Evolutionary conservation across 1,140 invertebrate genomes (phyloP).

Genomic region (Lethrus apterus): DNA sequence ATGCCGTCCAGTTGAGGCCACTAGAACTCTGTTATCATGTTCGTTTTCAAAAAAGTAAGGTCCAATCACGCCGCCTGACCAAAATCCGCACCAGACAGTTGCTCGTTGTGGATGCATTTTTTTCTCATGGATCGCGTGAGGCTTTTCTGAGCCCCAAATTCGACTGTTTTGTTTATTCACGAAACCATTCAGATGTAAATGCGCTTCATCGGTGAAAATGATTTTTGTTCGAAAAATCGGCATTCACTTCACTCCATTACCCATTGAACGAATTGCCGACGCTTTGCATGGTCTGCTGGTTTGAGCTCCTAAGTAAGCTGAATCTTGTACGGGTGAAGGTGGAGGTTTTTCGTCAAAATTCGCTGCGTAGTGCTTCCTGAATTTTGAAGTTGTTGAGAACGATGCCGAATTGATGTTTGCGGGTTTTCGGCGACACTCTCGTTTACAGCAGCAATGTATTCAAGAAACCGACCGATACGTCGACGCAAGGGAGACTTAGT

Average conservation of each 20-base stretch:
- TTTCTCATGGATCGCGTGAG: slow-evolving; percentile 29
- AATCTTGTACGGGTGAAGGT: slow-evolving; percentile 23
- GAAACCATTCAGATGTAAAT: slow-evolving; percentile 36
- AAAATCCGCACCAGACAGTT: too few species aligned
- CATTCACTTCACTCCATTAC: slow-evolving; percentile 12
- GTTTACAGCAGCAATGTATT: slow-evolving; percentile 4
- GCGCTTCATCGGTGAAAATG: slow-evolving; percentile 36
- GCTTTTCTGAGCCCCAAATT: slow-evolving; percentile 31
- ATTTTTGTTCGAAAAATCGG: slow-evolving; percentile 12
- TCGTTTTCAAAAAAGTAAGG: not conserved
- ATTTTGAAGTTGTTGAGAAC: slow-evolving; percentile 25
- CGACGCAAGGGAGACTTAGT: not conserved
- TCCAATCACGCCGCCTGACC: too few species aligned
- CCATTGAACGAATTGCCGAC: slow-evolving; percentile 15
- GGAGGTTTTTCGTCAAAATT: slow-evolving; percentile 21
- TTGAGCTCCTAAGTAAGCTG: slow-evolving; percentile 17
- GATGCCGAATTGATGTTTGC: slow-evolving; percentile 3
- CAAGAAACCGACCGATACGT: slow-evolving; percentile 2
- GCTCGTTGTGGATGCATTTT: slow-evolving; percentile 30
- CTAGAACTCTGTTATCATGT: slow-evolving; percentile 6
- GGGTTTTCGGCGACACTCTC: slow-evolving; percentile 2
- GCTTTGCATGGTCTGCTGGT: slow-evolving; percentile 17
- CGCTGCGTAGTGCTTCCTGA: slow-evolving; percentile 28
- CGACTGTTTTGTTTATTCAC: slow-evolving; percentile 39
- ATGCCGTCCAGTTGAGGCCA: slow-evolving; percentile 19